phyloP scores from a whole-genome alignment of 1,140 invertebrate genomes.

The Matsumurasca onukii region DNA sequence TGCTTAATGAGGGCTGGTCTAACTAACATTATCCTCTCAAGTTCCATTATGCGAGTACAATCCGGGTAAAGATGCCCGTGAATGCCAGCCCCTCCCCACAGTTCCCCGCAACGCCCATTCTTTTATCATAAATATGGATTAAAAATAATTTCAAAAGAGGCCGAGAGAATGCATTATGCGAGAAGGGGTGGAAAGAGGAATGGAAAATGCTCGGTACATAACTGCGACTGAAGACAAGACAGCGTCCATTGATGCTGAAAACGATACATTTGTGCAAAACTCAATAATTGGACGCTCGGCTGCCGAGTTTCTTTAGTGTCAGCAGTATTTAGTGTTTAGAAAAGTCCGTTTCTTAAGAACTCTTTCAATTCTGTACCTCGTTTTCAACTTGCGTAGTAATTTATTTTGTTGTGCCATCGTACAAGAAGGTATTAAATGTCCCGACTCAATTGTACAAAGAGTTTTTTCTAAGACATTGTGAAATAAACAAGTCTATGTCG shows the following conservation, averaged over 20 bases:
- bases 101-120: neutral
- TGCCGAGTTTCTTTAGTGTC: no score
- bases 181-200: neutral
- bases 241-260: neutral
- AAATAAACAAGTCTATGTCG: no score
- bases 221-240: conserved; percentile 11
- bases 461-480: no score
- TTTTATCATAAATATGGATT: conserved; percentile 31
- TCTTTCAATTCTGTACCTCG: neutral
- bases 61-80: conserved; percentile 11
- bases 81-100: neutral
- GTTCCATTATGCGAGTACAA: neutral
- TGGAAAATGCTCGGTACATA: neutral
- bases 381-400: no score
- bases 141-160: conserved; percentile 29
- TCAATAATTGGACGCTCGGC: conserved; percentile 14
- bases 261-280: conserved; percentile 24
- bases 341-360: conserved; percentile 3
- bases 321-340: neutral
- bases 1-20: neutral
- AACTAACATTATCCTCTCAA: conserved; percentile 7
- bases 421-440: no score
- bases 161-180: conserved; percentile 24
- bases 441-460: no score
- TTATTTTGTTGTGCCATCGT: no score